Conservation (phyloP, 2,888 invertebrate species). For the Apodemia mormo region DNA sequence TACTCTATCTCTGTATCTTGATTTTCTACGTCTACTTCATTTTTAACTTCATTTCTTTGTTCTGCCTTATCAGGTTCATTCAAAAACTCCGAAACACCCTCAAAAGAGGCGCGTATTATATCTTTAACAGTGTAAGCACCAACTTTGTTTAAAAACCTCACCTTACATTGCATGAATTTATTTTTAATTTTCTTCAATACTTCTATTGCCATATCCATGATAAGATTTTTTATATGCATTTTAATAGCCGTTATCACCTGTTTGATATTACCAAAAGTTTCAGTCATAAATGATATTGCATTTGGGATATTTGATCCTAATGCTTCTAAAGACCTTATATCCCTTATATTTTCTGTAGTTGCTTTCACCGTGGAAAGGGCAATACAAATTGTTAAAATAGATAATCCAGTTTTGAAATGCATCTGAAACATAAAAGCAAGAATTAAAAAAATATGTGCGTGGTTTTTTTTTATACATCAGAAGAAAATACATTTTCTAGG, state of each 20-base stretch:
- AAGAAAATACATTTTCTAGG: too few species aligned
- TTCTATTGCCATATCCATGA: slow-evolving; percentile 48
- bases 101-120: slow-evolving; percentile 47
- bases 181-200: slow-evolving; percentile 42
- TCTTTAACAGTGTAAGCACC: slow-evolving; percentile 51
- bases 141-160: slow-evolving; percentile 51
- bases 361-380: slow-evolving; percentile 14
- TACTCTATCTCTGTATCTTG: neutral
- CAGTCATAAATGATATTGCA: slow-evolving; percentile 28
- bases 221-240: slow-evolving; percentile 48
- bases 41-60: slow-evolving; percentile 15
- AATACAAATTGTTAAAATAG: slow-evolving; percentile 23
- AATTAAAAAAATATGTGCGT: too few species aligned
- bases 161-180: slow-evolving; percentile 47
- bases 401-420: slow-evolving; percentile 30
- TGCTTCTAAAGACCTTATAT: slow-evolving; percentile 24
- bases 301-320: slow-evolving; percentile 21
- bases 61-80: slow-evolving; percentile 37
- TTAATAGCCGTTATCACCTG: slow-evolving; percentile 47
- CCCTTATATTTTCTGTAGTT: slow-evolving; percentile 22
- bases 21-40: slow-evolving; percentile 15
- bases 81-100: slow-evolving; percentile 50
- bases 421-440: slow-evolving; percentile 40
- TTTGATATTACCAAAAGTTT: slow-evolving; percentile 40
- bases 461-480: too few species aligned